Evolutionary conservation across 2,888 invertebrate species (phyloP), one percentile per base, ranked within the genome.

Genomic region (Calliphora vomitoria): DNA sequence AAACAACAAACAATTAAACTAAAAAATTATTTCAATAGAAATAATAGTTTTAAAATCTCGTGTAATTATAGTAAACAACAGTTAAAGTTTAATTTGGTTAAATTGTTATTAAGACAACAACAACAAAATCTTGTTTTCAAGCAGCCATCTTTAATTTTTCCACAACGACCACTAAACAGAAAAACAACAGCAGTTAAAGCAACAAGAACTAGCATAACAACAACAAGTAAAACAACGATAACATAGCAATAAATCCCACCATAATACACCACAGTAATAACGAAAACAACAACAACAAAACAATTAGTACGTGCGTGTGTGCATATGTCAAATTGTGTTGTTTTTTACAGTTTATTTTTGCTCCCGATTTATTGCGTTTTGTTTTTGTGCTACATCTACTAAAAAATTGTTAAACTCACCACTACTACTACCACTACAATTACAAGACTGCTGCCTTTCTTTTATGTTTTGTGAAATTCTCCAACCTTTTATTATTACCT

Each of bases 201-300:
- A 91, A 91, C 88, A 91, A 91, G 90, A 91, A 91, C 90, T 89
- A 89, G 44, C 25, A 55, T 15, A 64, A 55, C 50, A 58, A 82
- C 44, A 78, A 64, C 44, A 66, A 66, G 11, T 53, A 68, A 66
- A 69, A 66, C 74, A 66, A 80, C 53, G 35, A 81, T 47, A 76
- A 78, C 72, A 72, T 89, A 91, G 90, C 86, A 90, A 89, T 90
- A 89, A 90, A 90, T 72, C 72, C 69, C 41, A 81, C 71, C 74
- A 50, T 89, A 92, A 50, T 89, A 92, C 90, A 90, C 89, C 90
- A 90, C 90, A 88, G 89, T 90, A 90, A 53, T 74, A 78, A 53
- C 44, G 62, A 68, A 3, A 60, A 75, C 41, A n/a, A n/a, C n/a
- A 75, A 13, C 31, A 38, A 41, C 44, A 53, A 82, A 79, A 44